Evolutionary conservation across 2,113 vertebrate species (phyloP).

Genomic region (Ascaphus truei): DNA sequence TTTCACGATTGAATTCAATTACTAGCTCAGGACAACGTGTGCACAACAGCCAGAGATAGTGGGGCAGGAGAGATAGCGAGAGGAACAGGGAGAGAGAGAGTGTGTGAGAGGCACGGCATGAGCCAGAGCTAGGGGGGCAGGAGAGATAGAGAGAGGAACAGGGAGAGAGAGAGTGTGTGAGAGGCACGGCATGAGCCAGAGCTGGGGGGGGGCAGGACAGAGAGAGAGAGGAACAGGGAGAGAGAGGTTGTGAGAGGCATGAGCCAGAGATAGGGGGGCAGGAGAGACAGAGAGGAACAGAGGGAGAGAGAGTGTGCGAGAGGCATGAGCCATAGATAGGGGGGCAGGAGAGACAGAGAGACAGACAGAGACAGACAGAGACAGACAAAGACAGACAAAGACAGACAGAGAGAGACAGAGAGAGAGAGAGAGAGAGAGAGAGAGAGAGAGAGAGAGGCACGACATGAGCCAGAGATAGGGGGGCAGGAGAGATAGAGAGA

Average conservation of each 20-base stretch:
- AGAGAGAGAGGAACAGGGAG: not conserved
- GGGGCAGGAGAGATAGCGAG: not conserved
- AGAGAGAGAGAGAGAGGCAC: no score
- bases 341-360: not conserved
- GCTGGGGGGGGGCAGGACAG: not conserved
- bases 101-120: not conserved
- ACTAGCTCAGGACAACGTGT: not conserved
- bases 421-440: no score
- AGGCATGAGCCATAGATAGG: not conserved
- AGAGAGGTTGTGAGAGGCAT: not conserved
- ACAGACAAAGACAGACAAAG: not conserved
- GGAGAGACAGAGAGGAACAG: not conserved
- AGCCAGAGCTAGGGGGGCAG: not conserved
- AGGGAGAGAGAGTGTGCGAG: no score
- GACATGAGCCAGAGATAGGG: no score
- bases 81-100: not conserved
- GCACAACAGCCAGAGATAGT: not conserved
- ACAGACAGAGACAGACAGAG: not conserved
- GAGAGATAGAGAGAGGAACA: not conserved
- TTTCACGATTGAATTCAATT: conserved; percentile 30
- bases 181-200: no score
- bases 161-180: no score
- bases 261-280: not conserved
- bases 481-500: no score
- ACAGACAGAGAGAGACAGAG: no score